Evolutionary conservation across 1,140 invertebrate species (phyloP).

Genomic region (Drepana arcuata): DNA sequence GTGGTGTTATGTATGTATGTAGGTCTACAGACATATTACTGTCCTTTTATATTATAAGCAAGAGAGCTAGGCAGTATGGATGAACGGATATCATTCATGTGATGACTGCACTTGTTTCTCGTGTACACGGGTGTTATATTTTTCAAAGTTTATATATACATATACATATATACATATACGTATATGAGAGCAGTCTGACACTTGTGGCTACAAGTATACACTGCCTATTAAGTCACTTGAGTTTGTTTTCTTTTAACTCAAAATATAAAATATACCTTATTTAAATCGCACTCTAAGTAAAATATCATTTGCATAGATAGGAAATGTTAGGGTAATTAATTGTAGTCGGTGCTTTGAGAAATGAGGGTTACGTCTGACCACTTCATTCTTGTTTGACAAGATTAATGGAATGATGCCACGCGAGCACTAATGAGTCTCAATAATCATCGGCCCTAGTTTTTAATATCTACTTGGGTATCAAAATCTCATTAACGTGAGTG

Average conservation of each 20-base stretch:
- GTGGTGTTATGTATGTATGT: too few species aligned
- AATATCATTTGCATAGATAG: conserved; percentile 34
- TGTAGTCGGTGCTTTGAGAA: conserved; percentile 30
- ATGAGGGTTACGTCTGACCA: conserved; percentile 43
- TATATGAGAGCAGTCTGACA: background rate
- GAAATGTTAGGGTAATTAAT: conserved; percentile 39
- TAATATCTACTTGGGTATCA: background rate
- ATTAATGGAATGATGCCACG: conserved; percentile 40
- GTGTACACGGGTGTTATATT: too few species aligned
- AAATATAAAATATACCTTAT: background rate
- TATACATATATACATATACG: background rate
- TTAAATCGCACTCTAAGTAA: background rate
- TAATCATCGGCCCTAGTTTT: conserved; percentile 9
- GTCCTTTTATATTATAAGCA: too few species aligned
- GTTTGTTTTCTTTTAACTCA: background rate
- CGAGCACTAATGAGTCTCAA: conserved; percentile 17
- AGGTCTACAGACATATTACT: too few species aligned
- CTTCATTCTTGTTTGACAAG: conserved; percentile 39
- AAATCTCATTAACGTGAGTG: too few species aligned
- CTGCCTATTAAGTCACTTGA: too few species aligned
- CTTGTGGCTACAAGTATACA: too few species aligned
- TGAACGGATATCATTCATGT: too few species aligned
- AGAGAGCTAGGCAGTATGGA: too few species aligned
- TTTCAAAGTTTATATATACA: background rate
- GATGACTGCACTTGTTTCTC: too few species aligned